phyloP scores from a whole-genome alignment of 2,797 vertebrate species.

The Schizopygopsis pylzovi region DNA sequence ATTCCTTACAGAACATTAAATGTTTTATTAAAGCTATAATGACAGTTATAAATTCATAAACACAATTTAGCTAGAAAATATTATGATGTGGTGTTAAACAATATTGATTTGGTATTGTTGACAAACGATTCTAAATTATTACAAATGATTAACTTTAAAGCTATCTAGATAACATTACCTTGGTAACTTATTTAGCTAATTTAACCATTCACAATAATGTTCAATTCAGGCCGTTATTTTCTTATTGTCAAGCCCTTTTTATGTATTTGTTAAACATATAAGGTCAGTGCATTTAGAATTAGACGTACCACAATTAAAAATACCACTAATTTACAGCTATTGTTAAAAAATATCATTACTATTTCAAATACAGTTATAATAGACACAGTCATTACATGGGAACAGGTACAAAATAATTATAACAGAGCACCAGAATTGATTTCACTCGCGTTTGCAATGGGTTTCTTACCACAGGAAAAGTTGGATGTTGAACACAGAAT shows the following conservation, averaged over 20 bases:
- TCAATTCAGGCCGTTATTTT: background rate
- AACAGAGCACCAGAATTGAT: background rate
- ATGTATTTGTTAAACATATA: background rate
- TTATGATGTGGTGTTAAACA: background rate
- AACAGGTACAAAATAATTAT: background rate
- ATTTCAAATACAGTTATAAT: background rate
- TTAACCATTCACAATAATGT: background rate
- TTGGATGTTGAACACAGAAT: background rate
- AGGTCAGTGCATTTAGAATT: background rate
- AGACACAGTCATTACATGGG: background rate
- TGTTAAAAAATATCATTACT: constrained; percentile 2
- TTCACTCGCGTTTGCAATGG: background rate
- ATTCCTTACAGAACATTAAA: background rate
- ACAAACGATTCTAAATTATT: background rate
- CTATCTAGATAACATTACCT: no score
- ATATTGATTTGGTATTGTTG: background rate
- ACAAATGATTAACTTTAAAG: background rate
- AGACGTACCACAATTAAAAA: background rate
- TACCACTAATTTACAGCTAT: background rate
- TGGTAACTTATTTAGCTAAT: no score
- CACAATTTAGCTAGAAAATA: background rate
- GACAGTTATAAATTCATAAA: background rate
- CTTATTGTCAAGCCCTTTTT: constrained; percentile 3
- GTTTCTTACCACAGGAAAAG: constrained; percentile 13
- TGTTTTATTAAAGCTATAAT: background rate